Evolutionary conservation across 1,140 invertebrate species (phyloP).

Genomic region (Eumeta japonica): DNA sequence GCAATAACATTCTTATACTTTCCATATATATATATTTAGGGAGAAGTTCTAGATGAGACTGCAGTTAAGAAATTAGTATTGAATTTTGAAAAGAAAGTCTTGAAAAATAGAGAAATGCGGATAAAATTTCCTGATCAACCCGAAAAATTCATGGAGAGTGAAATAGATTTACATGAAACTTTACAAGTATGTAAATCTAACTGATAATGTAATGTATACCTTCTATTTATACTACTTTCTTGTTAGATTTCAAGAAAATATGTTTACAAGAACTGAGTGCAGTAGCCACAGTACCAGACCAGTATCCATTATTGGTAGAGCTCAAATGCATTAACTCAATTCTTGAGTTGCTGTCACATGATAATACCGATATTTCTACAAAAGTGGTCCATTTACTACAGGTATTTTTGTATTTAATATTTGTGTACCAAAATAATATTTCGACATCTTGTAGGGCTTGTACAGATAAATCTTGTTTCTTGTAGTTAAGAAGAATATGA

Average conservation of each 20-base stretch:
- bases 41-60: slow-evolving; percentile 81
- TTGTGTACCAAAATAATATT: slow-evolving; percentile 2
- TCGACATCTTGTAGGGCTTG: no score
- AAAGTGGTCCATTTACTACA: slow-evolving; percentile 77
- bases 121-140: slow-evolving; percentile 98
- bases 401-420: slow-evolving; percentile 27
- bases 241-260: no score
- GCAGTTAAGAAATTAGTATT: slow-evolving; percentile 86
- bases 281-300: slow-evolving; percentile 91
- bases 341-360: slow-evolving; percentile 91
- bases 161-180: slow-evolving; percentile 90
- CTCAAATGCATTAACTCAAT: slow-evolving; percentile 85
- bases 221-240: no score
- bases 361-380: slow-evolving; percentile 93
- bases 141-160: slow-evolving; percentile 99
- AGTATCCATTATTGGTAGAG: slow-evolving; percentile 90
- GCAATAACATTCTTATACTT: slow-evolving; percentile 2
- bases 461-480: neutral
- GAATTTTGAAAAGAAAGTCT: slow-evolving; percentile 89
- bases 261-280: slow-evolving; percentile 83
- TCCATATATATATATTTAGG: slow-evolving; percentile 43
- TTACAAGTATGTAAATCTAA: slow-evolving; percentile 55
- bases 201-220: no score
- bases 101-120: slow-evolving; percentile 96
- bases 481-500: no score